Conservation (phyloP, 2,113 vertebrate species). For the Misgurnus anguillicaudatus region DNA sequence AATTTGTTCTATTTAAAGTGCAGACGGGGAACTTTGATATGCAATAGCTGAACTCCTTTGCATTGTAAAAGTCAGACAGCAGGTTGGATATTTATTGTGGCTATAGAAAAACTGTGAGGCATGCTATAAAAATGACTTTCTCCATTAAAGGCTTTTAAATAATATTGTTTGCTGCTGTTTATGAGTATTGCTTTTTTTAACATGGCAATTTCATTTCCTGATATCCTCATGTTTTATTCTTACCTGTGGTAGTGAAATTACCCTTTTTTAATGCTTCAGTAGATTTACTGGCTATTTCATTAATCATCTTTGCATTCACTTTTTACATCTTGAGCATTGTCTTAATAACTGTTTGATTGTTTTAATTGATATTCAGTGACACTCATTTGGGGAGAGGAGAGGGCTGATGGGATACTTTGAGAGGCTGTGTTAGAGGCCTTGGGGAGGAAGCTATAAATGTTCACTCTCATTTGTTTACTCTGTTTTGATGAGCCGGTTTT, state of each 20-base stretch:
- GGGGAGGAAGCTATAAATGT: constrained; percentile 63
- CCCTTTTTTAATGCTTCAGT: constrained; percentile 2
- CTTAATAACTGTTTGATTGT: constrained; percentile 18
- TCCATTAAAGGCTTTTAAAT: constrained; percentile 13
- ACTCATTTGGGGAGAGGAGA: constrained; percentile 8
- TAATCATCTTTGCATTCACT: constrained; percentile 29
- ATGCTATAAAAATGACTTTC: background rate
- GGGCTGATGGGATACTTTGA: constrained; percentile 74
- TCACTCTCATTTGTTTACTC: constrained; percentile 1
- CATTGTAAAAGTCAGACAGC: background rate
- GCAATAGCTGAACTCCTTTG: background rate
- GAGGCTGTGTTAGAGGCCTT: constrained; percentile 66
- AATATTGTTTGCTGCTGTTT: background rate
- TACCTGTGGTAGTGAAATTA: constrained; percentile 2
- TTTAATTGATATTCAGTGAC: constrained; percentile 24
- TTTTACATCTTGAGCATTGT: constrained; percentile 21
- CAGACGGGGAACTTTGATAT: background rate
- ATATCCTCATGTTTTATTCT: constrained; percentile 19
- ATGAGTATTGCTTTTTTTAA: constrained; percentile 2
- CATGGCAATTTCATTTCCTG: constrained; percentile 16
- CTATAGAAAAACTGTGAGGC: background rate
- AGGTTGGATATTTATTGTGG: constrained; percentile 6
- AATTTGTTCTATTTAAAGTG: constrained; percentile 5
- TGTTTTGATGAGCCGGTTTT: background rate
- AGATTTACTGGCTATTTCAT: constrained; percentile 39